Evolutionary conservation across 2,113 vertebrate genomes (phyloP).

Genomic region (Apteryx mantelli): DNA sequence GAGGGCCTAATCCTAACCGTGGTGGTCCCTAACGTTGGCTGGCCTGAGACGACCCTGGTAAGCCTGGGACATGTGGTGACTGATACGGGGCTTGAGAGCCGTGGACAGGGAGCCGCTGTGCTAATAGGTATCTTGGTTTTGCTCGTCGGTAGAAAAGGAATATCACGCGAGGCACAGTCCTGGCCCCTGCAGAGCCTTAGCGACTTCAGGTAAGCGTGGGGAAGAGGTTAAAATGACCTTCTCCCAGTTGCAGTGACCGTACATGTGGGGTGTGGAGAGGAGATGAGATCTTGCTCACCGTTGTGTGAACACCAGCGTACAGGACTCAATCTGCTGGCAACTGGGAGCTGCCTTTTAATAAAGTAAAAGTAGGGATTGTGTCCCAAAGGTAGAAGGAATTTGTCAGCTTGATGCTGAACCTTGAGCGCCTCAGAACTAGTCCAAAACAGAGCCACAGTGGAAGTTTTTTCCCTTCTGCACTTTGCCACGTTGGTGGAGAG

Average conservation of each 20-base stretch:
- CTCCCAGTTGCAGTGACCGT: rapidly evolving
- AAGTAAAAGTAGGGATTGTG: not conserved
- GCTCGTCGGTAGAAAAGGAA: not conserved
- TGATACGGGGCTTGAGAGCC: rapidly evolving
- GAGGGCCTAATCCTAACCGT: rapidly evolving
- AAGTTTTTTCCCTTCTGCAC: not conserved
- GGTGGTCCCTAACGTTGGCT: rapidly evolving
- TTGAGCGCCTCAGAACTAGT: not conserved
- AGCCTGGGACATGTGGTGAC: not conserved
- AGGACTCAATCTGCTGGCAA: rapidly evolving
- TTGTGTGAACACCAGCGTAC: rapidly evolving
- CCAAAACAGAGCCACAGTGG: not conserved
- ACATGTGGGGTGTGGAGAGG: rapidly evolving
- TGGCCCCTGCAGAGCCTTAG: not conserved
- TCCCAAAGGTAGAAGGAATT: not conserved
- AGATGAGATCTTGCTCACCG: not conserved
- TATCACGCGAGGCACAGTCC: rapidly evolving
- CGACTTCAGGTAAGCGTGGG: rapidly evolving
- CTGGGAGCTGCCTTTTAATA: not conserved
- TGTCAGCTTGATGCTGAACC: not conserved
- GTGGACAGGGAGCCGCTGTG: not conserved
- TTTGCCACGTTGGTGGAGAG: not conserved
- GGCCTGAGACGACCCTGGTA: rapidly evolving
- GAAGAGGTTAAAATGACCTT: too few relatives aligned
- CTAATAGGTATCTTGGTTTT: not conserved